Evolutionary conservation across 2,797 vertebrate genomes (phyloP).

Genomic region (Sciurus carolinensis): DNA sequence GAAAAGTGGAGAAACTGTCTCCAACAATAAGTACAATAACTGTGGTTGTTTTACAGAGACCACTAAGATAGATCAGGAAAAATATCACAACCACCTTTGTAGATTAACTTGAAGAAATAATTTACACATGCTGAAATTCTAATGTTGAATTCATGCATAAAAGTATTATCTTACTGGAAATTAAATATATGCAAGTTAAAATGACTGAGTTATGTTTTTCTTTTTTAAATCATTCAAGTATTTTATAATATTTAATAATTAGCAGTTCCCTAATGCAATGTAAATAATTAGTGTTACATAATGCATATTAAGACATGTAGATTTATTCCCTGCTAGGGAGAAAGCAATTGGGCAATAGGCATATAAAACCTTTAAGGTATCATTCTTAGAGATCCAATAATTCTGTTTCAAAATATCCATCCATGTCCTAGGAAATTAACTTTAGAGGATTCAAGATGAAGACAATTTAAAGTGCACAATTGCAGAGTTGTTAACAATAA

Average conservation of each 20-base stretch:
- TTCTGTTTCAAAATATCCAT: constrained; percentile 21
- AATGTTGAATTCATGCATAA: neutral
- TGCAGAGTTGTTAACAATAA: neutral
- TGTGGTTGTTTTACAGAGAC: constrained; percentile 8
- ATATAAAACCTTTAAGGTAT: neutral
- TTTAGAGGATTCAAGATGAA: constrained; percentile 23
- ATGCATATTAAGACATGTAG: neutral
- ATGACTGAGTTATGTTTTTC: neutral
- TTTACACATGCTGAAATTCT: constrained; percentile 20
- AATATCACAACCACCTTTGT: neutral
- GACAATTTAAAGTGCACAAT: neutral
- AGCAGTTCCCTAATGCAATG: neutral
- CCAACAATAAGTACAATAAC: neutral
- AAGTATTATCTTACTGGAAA: neutral
- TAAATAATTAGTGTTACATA: neutral
- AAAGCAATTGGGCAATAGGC: neutral
- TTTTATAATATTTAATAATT: constrained; percentile 47
- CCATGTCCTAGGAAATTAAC: neutral
- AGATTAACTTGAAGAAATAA: constrained; percentile 53
- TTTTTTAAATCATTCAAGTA: neutral
- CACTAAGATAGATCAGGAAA: neutral
- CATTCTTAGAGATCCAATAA: constrained; percentile 5
- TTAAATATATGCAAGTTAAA: constrained; percentile 42
- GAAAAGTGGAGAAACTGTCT: neutral
- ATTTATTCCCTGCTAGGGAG: neutral